Base-by-base conservation (phyloP, 2,888 invertebrate genomes). In the Cosmia pyralina region DNA sequence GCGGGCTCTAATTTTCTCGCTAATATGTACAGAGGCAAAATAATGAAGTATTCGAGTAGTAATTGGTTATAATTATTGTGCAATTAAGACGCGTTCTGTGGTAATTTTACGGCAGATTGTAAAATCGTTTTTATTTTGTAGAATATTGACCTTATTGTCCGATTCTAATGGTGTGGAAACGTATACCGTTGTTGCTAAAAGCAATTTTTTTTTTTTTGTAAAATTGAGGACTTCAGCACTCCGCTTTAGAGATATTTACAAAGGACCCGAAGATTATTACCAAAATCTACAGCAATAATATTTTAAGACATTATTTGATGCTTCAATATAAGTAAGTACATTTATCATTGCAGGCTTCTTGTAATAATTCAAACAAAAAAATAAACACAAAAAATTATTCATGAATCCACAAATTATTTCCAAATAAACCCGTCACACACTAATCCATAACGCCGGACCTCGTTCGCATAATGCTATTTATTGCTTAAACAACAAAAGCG, bases 401-500 rank as follows among this genome's bases (percentile, higher is more conserved):
- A 50, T 59, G 13, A 78, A 55, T 52, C 41, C 2, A 34, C 15
- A 52, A 38, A 62, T 62, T 28, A 72, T 55, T 67, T 48, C n/a
- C 46, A 65, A 68, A 72, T 62, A 62, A 53, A 60, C 41, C 62
- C 46, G 53, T 57, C 67, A 41, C 48, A 62, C 15, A 63, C 50
- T 84, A 77, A 71, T 65, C 65, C 63, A 28, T 38, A 60, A 59
- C 65, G 28, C 19, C 34, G 65, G 48, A 22, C 67, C 72, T 57
- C 50, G 34, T 70, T 69, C 69, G 70, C 73, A 78, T 73, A 84
- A 85, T 76, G 71, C 58, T 64, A 78, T 79, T 75, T 83, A 83
- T 77, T 83, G 77, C 79, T 78, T 77, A 81, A 84, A 82, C 75
- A 79, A 84, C 73, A 76, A 85, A 82, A 85, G 83, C 79, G 82